Evolutionary conservation across 2,888 invertebrate genomes (phyloP), one percentile per base, ranked within the genome.

Genomic region (Volucella bombylans): DNA sequence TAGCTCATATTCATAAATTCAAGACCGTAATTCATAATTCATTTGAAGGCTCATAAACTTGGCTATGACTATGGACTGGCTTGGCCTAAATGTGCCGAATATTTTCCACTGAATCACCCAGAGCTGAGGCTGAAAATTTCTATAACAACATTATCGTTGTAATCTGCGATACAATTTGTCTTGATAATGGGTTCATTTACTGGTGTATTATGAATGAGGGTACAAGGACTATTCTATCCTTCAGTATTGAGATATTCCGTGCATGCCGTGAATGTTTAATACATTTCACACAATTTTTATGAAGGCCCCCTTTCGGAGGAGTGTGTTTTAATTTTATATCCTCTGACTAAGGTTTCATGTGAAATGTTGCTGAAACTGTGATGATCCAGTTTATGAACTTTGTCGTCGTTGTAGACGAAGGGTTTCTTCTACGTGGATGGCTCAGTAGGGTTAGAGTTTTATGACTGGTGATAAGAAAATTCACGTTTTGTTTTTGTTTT

Each of bases 91-190:
- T n/a, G 15, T 10, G 10, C 39, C 39, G 39, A 39, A 45, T 43
- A 61, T 45, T 61, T 77, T 61, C 76, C 61, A 61, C 59, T 43
- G 43, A 77, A 68, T 61, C 76, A 54, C 52, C 23, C 50, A 41
- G 68, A 10, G 23, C 31, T 50, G 14, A 43, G 14, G 31, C 45
- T 64, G 55, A 64, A 78, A 69, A 64, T n/a, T 78, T 72, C 67
- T 59, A 72, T 72, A 79, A 79, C 50, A 65, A 23, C 72, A 59
- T 79, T 69, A 72, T 72, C 64, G 49, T 38, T 71, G 65, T 79
- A 71, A 79, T 69, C 59, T 79, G 71, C 57, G 59, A 76, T 68
- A 47, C 83, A 83, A 83, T 83, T 83, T 80, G 74, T 83, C 80
- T 71, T 83, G 59, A 65, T 80, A 80, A 80, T 71, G 61, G 74